phyloP scores from a whole-genome alignment of 2,113 vertebrate species.

The Rhadina sibilatrix region DNA sequence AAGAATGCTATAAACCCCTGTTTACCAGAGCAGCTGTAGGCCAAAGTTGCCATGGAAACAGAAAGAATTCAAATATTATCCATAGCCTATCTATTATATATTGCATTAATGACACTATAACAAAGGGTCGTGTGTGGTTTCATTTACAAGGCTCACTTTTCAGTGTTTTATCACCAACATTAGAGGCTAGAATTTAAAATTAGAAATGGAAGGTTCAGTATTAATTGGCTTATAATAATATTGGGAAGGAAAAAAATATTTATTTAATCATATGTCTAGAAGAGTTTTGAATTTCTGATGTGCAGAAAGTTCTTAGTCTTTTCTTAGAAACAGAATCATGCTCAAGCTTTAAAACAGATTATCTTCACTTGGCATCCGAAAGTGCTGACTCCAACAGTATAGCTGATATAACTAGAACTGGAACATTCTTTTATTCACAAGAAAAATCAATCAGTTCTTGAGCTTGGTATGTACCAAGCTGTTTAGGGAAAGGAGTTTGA shows the following conservation, averaged over 20 bases:
- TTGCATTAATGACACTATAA: constrained; percentile 1
- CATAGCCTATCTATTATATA: constrained; percentile 25
- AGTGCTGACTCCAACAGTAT: not conserved
- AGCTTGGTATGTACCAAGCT: not conserved
- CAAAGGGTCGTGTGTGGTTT: constrained; percentile 34
- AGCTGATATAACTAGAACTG: not conserved
- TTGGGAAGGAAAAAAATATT: not conserved
- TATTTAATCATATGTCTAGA: not conserved
- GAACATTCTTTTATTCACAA: not conserved
- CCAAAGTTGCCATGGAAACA: constrained; percentile 60
- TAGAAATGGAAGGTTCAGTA: not conserved
- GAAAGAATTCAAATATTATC: constrained; percentile 65
- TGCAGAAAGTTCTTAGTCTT: not conserved
- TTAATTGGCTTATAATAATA: not conserved
- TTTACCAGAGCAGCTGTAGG: constrained; percentile 35
- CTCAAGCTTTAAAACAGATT: not conserved
- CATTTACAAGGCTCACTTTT: constrained; percentile 20
- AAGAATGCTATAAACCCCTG: constrained; percentile 56
- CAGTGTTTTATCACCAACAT: constrained; percentile 7
- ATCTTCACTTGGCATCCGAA: not conserved
- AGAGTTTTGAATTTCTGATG: not conserved
- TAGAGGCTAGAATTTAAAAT: not conserved
- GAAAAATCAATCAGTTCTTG: not conserved
- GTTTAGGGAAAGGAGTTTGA: not conserved
- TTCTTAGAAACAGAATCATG: not conserved